Percentiles rank a stretch among this genome's conserved stretches.
phyloP scores from a whole-genome alignment of 2,888 invertebrate genomes.

The Andricus quercusramuli region DNA sequence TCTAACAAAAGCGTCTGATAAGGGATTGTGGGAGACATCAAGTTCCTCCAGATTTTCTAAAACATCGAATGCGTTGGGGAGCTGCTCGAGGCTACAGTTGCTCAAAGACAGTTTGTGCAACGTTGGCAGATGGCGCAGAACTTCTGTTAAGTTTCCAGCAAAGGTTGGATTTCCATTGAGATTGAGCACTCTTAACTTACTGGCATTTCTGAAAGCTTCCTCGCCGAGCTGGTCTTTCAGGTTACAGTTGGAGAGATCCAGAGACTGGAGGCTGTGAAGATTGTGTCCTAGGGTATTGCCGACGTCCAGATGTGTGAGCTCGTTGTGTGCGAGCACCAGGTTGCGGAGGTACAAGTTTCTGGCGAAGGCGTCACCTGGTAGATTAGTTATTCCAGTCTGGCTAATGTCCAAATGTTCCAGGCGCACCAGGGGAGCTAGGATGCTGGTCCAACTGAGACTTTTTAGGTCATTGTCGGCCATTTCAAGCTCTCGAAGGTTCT shows the following conservation, averaged over 20 bases:
- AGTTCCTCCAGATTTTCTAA: conserved; percentile 84
- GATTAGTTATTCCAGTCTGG: conserved; percentile 82
- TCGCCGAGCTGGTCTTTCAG: conserved; percentile 84
- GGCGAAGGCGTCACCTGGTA: conserved; percentile 84
- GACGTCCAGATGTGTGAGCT: conserved; percentile 83
- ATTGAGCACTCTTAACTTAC: conserved; percentile 83
- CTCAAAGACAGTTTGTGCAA: conserved; percentile 85
- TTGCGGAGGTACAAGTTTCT: conserved; percentile 84
- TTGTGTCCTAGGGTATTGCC: conserved; percentile 84
- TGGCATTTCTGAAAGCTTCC: conserved; percentile 85
- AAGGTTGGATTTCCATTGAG: conserved; percentile 85
- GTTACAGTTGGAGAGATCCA: conserved; percentile 86
- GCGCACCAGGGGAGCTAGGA: conserved; percentile 82
- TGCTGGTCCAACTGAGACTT: conserved; percentile 82
- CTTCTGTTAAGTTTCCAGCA: conserved; percentile 84
- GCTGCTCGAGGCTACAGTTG: conserved; percentile 83
- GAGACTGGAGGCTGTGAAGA: conserved; percentile 83
- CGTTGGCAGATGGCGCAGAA: conserved; percentile 83
- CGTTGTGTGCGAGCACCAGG: conserved; percentile 84
- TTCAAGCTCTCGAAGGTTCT: conserved; percentile 84
- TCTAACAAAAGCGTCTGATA: conserved; percentile 84
- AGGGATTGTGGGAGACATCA: conserved; percentile 86
- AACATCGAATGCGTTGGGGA: conserved; percentile 85
- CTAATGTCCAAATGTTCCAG: conserved; percentile 84
- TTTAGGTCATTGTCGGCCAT: conserved; percentile 82